Base-by-base conservation (phyloP, 2,888 invertebrate genomes). In the Auanema freiburgensis region DNA sequence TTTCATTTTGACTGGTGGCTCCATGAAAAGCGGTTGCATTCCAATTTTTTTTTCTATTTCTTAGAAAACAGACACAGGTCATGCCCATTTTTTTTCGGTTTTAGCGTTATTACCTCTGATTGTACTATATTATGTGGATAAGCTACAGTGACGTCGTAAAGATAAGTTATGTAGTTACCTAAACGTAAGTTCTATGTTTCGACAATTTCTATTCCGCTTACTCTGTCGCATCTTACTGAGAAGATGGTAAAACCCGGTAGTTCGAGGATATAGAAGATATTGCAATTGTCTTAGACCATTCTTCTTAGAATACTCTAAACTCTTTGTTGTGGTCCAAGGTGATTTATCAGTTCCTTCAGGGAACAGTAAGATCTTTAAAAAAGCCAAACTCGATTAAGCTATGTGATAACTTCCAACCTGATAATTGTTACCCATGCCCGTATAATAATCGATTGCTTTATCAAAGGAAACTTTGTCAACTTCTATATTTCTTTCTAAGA, bases 281-380 rank as follows among this genome's bases (percentile, higher is more conserved):
- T 89, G 86, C 82, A 91, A 91, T 50, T 85, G 84, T 11, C 65
- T 74, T 23, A 92, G 85, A 23, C 78, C 76, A 53, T 79, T 75
- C 53, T 74, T 76, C 43, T 73, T 77, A n/a, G 81, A 80, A 54
- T 74, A 81, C 41, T 78, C 76, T 11, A 69, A 60, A 69, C 80
- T 82, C 46, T 88, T 89, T 16, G 84, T 85, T 75, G 88, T 88
- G 62, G 91, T 91, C 41, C 87, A 86, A 42, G 86, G 85, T 16
- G 91, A 91, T 63, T 92, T 86, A 83, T 93, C 92, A 0, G 93
- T 93, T 14, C 93, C 93, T 86, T 93, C 93, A 0, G 93, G 93
- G 81, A 90, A 90, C 72, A 93, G 87, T 33, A 93, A 86, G 49
- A 93, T 85, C 85, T 91, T 88, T 51, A 79, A 76, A n/a, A n/a